These are phyloP conservation scores for Ascidia mentula DNA, from an alignment of 23 tunicate species.

Conservation along the genomic window DNA sequence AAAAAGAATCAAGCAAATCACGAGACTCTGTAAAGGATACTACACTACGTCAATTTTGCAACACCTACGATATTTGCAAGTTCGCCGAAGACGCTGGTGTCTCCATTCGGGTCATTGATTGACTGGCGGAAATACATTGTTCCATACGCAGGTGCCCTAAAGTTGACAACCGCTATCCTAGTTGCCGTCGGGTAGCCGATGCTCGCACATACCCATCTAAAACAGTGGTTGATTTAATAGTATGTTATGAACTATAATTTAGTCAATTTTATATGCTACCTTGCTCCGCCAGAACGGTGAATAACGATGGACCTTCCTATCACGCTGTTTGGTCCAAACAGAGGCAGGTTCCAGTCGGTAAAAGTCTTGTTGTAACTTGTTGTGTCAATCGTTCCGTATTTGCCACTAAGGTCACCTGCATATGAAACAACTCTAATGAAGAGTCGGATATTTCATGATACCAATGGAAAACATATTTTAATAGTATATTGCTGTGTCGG, in stretches of 20 bases:
- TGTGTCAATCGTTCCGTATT: conserved; percentile 22
- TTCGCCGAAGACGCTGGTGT: conserved; percentile 54
- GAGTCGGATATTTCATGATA: too few relatives aligned
- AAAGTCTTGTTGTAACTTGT: conserved; percentile 8
- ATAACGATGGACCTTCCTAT: conserved; percentile 82
- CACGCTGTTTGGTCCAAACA: conserved; percentile 73
- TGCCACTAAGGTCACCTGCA: conserved; percentile 50
- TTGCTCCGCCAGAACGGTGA: conserved; percentile 32
- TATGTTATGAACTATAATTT: too few relatives aligned
- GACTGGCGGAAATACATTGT: conserved; percentile 72
- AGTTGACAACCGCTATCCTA: conserved; percentile 44
- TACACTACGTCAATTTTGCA: not conserved
- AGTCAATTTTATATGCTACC: conserved; percentile 16
- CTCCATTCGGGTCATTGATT: conserved; percentile 21
- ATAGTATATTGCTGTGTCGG: too few relatives aligned
- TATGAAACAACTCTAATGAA: too few relatives aligned
- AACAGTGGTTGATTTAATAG: not conserved
- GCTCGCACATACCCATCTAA: conserved; percentile 54
- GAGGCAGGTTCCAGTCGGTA: conserved; percentile 82
- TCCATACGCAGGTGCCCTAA: conserved; percentile 72
- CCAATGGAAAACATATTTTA: too few relatives aligned
- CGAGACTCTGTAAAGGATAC: too few relatives aligned
- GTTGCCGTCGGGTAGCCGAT: conserved; percentile 49
- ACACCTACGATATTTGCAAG: conserved; percentile 63
- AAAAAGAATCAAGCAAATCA: too few relatives aligned